A percentile compares a stretch with the other conserved stretches of the same genome.
Conservation (phyloP, 2,113 vertebrate species). For the Alaudala cheleensis region DNA sequence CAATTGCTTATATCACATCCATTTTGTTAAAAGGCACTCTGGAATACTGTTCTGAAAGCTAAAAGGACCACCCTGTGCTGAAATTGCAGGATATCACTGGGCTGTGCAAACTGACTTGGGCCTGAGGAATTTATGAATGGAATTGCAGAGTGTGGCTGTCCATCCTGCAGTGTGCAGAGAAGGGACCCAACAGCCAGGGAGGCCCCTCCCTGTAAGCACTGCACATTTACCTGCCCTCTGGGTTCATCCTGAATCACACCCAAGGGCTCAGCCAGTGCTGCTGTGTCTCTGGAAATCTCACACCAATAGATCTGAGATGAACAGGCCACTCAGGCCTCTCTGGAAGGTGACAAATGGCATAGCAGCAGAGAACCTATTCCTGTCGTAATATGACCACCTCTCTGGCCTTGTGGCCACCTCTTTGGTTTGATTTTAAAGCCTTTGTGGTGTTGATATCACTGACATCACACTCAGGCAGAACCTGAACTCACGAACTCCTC, state of each 20-base stretch:
- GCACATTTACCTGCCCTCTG: not conserved
- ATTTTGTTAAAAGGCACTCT: slow-evolving; percentile 1
- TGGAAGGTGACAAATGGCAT: not conserved
- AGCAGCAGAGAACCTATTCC: not conserved
- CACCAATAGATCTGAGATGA: not conserved
- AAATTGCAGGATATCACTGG: not conserved
- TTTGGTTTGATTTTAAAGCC: not conserved
- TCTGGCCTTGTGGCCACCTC: not conserved
- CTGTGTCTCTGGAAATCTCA: not conserved
- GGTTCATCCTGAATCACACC: not conserved
- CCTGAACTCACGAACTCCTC: not conserved
- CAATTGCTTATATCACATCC: not conserved
- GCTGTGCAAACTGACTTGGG: not conserved
- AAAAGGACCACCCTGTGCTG: not conserved
- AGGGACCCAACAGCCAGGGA: not conserved
- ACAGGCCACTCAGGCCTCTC: not conserved
- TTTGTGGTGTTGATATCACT: not conserved
- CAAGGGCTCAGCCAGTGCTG: not conserved
- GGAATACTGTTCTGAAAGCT: not conserved
- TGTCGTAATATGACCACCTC: not conserved
- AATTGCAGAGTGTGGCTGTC: not conserved
- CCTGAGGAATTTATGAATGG: not conserved
- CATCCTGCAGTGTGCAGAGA: not conserved
- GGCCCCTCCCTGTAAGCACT: not conserved
- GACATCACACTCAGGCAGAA: not conserved